Percentiles rank a stretch among this genome's conserved stretches.
These are phyloP conservation scores for Hippoglossus hippoglossus DNA, from an alignment of 2,797 vertebrate genomes.

Conservation along the genomic window DNA sequence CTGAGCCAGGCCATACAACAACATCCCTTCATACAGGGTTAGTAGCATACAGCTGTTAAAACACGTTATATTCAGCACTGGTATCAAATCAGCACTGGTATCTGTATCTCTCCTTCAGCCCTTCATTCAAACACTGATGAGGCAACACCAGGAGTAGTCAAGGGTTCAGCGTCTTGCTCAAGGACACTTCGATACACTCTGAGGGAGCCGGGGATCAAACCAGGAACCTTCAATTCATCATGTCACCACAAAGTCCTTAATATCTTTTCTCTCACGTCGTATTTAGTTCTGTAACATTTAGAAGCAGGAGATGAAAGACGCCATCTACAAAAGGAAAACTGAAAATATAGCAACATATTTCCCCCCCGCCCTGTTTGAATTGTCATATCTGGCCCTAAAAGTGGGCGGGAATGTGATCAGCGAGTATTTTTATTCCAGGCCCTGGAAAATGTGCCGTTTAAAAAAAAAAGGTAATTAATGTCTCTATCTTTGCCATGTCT, in stretches of 20 bases:
- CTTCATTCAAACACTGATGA: not conserved
- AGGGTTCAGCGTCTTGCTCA: not conserved
- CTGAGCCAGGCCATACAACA: too few relatives aligned
- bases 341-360: conserved; percentile 23
- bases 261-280: too few relatives aligned
- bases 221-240: not conserved
- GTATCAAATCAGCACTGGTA: too few relatives aligned
- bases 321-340: conserved; percentile 40
- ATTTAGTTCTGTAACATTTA: not conserved
- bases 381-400: conserved; percentile 11
- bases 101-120: not conserved
- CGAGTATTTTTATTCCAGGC: conserved; percentile 51
- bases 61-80: too few relatives aligned
- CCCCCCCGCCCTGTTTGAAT: conserved; percentile 26
- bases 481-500: conserved; percentile 65
- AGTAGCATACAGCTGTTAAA: too few relatives aligned
- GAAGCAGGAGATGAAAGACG: conserved; percentile 18
- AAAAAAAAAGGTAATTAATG: conserved; percentile 70
- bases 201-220: not conserved
- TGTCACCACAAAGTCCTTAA: not conserved
- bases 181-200: too few relatives aligned
- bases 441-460: conserved; percentile 55
- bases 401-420: conserved; percentile 1
- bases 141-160: not conserved
- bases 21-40: too few relatives aligned